Evolutionary conservation across 2,113 vertebrate species (phyloP), one percentile per base, ranked within the genome.

Genomic region (Capreolus pygargus): DNA sequence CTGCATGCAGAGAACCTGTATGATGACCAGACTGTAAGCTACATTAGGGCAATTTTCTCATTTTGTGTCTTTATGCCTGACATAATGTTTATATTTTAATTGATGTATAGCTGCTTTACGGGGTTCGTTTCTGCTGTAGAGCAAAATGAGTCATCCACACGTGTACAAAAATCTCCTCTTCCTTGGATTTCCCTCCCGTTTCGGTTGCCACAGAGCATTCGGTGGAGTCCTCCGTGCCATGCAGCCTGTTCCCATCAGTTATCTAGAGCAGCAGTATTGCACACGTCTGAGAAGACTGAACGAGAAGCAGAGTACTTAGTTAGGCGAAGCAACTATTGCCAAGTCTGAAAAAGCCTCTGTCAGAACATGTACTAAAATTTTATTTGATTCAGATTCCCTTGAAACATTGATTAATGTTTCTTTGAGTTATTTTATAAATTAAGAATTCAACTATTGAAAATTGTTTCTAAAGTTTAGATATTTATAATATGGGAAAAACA

Each of bases 381-480:
- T 39, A 57, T 70, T 70, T 86, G 30, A n/a, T 85, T 47, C 33
- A 12, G 9, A 52, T 60, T 47, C 47, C 33, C 39, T 36, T 39
- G 57, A 74, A 74, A n/a, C 13, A 39, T 39, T 16, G 27, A 45
- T 23, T 36, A 19, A 86, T 60, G 27, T 55, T 67, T 52, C 50
- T 52, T 70, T 79, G 57, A 85, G 28, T 30, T 83, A 91, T 55
- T 45, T 91, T 86, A 81, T 25, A 58, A 67, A 70, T 54, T 57
- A 52, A 43, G n/a, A 83, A 60, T 50, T 9, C 8, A 57, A 25
- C 19, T 45, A 2, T 74, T 74, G 33, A 14, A 45, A 67, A 33
- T 58, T 86, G 19, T 86, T 93, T 86, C 30, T 50, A 33, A 58
- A 43, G 14, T 60, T 79, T 64, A 70, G 19, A 14, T 81, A 33